phyloP scores from a whole-genome alignment of 2,888 invertebrate genomes.

The Axea sp. region DNA sequence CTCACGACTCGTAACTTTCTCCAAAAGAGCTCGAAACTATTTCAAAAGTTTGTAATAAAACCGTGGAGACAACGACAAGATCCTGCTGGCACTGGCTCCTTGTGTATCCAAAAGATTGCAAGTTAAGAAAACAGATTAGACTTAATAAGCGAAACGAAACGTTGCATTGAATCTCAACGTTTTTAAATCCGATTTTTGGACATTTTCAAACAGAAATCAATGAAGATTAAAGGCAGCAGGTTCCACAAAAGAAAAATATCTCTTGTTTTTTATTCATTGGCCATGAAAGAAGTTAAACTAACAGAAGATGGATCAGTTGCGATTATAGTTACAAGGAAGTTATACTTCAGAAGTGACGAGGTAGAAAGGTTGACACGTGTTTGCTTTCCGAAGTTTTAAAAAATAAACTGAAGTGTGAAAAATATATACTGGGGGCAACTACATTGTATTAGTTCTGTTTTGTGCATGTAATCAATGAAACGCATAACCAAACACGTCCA shows the following conservation, averaged over 20 bases:
- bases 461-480: no score
- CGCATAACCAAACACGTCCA: no score
- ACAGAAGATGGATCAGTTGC: no score
- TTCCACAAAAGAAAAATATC: no score
- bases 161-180: slow-evolving; percentile 8
- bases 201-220: slow-evolving; percentile 3
- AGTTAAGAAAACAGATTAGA: slow-evolving; percentile 58
- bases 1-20: slow-evolving; percentile 45
- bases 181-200: slow-evolving; percentile 43
- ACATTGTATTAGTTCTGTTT: no score
- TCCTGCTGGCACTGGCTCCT: slow-evolving; percentile 37
- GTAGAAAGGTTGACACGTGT: no score
- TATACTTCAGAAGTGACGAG: no score
- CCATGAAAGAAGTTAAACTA: slow-evolving; percentile 2
- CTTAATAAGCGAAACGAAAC: slow-evolving; percentile 50
- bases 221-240: slow-evolving; percentile 2
- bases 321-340: no score
- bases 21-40: slow-evolving; percentile 29
- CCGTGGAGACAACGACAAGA: slow-evolving; percentile 34
- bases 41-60: slow-evolving; percentile 50
- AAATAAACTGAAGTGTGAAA: no score
- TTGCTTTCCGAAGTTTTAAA: no score
- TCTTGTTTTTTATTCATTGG: slow-evolving; percentile 23
- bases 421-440: no score
- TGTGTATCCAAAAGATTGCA: slow-evolving; percentile 43